phyloP scores from a whole-genome alignment of 2,797 vertebrate genomes.

The Gymnoscopelus microlampas region DNA sequence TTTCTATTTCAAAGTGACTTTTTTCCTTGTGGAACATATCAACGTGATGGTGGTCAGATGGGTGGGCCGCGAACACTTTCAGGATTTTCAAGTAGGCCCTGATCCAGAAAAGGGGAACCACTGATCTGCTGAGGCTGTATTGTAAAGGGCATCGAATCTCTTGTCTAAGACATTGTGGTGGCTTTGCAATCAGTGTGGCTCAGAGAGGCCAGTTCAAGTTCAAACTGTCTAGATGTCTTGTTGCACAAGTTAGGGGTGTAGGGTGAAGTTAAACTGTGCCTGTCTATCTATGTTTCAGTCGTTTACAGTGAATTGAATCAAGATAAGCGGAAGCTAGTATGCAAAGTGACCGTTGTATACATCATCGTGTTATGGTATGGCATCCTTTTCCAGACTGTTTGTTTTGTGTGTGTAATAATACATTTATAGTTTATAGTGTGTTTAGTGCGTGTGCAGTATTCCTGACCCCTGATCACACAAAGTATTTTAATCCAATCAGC shows the following conservation, averaged over 20 bases:
- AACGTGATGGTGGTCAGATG: too few species aligned
- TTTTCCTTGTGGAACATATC: too few species aligned
- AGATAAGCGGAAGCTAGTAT: constrained; percentile 35
- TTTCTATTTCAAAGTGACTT: too few species aligned
- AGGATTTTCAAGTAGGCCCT: too few species aligned
- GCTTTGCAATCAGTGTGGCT: constrained; percentile 6
- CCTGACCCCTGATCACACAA: constrained; percentile 82
- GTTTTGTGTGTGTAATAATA: constrained; percentile 56
- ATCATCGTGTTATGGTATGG: neutral
- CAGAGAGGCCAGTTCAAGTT: constrained; percentile 43
- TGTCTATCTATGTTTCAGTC: constrained; percentile 31
- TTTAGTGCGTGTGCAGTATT: constrained; percentile 58
- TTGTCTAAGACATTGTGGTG: too few species aligned
- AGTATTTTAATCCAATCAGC: constrained; percentile 89
- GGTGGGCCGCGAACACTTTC: too few species aligned
- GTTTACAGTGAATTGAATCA: constrained; percentile 65
- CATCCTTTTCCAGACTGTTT: constrained; percentile 18
- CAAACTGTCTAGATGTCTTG: constrained; percentile 39
- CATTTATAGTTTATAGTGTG: constrained; percentile 30
- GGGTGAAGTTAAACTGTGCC: constrained; percentile 44
- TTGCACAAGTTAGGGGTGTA: constrained; percentile 26
- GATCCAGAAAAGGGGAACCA: too few species aligned
- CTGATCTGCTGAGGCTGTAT: too few species aligned
- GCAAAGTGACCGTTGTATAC: constrained; percentile 19
- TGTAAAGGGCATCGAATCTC: too few species aligned